Conservation (phyloP, 2,113 vertebrate genomes). For the Poecile atricapillus region DNA sequence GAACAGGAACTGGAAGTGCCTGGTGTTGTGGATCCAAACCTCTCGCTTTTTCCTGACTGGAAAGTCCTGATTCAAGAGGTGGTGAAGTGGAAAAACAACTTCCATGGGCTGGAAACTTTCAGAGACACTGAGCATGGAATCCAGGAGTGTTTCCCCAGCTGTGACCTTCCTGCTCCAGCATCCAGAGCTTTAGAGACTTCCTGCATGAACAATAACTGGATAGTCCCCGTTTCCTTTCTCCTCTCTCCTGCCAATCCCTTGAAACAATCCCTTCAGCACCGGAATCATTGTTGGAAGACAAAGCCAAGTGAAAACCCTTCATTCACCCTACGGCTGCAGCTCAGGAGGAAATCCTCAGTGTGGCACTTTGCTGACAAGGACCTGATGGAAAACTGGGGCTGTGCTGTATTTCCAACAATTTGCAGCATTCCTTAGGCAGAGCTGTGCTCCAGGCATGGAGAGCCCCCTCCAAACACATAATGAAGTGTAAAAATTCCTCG, state of each 20-base stretch:
- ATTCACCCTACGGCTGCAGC: rapidly evolving
- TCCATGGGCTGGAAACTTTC: neutral
- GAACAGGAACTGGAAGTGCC: neutral
- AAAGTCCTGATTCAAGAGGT: neutral
- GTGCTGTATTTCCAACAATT: neutral
- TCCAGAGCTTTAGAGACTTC: neutral
- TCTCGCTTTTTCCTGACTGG: rapidly evolving
- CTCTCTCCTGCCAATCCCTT: neutral
- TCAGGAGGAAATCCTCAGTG: neutral
- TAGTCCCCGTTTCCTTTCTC: neutral
- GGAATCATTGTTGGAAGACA: neutral
- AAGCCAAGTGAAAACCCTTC: neutral
- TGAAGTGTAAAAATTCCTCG: rapidly evolving
- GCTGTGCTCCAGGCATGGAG: rapidly evolving
- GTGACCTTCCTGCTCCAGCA: neutral
- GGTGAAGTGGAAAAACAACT: neutral
- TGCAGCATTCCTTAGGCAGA: neutral
- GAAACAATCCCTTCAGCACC: neutral
- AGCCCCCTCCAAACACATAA: neutral
- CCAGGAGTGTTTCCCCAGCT: neutral
- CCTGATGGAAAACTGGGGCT: neutral
- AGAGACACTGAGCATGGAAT: rapidly evolving
- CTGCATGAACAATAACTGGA: neutral
- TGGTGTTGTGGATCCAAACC: neutral
- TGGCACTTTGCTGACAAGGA: neutral